phyloP scores from a whole-genome alignment of 2,888 invertebrate species.

The Eilema depressum region DNA sequence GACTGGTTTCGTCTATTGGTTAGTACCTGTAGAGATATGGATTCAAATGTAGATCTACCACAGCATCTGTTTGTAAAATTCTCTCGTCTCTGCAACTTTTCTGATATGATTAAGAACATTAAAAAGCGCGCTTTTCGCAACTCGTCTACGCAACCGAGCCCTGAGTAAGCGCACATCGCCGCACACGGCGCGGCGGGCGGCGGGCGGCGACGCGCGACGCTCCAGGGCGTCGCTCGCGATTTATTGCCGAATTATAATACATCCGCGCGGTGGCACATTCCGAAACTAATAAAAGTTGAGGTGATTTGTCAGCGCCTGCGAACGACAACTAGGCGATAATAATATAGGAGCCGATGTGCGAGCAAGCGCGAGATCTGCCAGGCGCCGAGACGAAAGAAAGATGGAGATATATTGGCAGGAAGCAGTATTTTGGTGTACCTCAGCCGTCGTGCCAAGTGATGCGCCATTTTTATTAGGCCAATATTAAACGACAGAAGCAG shows the following conservation, averaged over 20 bases:
- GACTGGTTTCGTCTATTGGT: background rate
- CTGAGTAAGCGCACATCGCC: constrained; percentile 9
- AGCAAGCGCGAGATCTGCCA: background rate
- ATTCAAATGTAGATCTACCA: background rate
- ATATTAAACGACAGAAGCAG: background rate
- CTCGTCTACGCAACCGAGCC: background rate
- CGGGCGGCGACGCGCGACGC: background rate
- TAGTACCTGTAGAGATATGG: background rate
- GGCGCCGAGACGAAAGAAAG: background rate
- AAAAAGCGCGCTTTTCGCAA: background rate
- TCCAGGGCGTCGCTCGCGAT: constrained; percentile 19
- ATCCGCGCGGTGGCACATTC: constrained; percentile 8
- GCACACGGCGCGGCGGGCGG: background rate
- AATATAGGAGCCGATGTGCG: background rate
- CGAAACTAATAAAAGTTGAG: constrained; percentile 43
- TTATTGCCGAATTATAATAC: constrained; percentile 35
- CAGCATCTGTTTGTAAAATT: background rate
- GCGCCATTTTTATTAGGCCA: background rate
- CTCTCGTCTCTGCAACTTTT: background rate
- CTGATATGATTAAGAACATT: background rate
- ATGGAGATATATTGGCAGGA: background rate
- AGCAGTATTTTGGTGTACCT: background rate
- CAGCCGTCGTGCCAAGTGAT: background rate
- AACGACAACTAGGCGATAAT: constrained; percentile 17
- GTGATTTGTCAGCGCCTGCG: constrained; percentile 43